Evolutionary conservation across 1,140 invertebrate species (phyloP).

Genomic region (Coboldia fuscipes): DNA sequence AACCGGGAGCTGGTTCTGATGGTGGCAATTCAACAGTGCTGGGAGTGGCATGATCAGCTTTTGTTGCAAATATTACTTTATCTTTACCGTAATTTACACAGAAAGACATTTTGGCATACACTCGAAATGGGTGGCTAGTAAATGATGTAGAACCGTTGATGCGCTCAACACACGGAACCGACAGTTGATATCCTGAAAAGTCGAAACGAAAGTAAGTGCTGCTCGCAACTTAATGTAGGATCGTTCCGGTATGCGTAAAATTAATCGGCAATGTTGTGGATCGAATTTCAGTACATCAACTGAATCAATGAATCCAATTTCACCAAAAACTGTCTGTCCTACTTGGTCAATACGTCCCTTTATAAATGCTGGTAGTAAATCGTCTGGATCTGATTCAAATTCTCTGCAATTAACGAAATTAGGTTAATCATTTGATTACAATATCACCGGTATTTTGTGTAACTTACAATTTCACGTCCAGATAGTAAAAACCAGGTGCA

Average conservation of each 20-base stretch:
- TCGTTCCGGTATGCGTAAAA: constrained; percentile 30
- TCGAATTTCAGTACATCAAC: constrained; percentile 36
- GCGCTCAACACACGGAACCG: constrained; percentile 30
- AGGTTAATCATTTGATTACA: constrained; percentile 2
- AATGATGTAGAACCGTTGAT: constrained; percentile 22
- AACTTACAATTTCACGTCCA: constrained; percentile 23
- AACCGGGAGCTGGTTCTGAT: constrained; percentile 49
- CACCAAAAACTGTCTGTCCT: constrained; percentile 31
- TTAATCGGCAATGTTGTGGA: constrained; percentile 19
- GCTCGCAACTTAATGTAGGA: constrained; percentile 29
- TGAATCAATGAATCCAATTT: constrained; percentile 25
- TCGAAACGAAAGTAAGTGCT: constrained; percentile 28
- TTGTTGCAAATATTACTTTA: constrained; percentile 59
- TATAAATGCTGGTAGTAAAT: constrained; percentile 24
- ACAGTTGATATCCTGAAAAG: constrained; percentile 27
- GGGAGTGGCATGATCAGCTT: constrained; percentile 53
- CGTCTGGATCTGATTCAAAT: constrained; percentile 17
- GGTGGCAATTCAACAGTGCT: constrained; percentile 49
- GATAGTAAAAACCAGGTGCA: constrained; percentile 15
- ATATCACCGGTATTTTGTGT: constrained; percentile 4
- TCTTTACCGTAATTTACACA: constrained; percentile 43
- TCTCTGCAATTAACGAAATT: constrained; percentile 21
- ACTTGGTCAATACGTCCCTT: constrained; percentile 32
- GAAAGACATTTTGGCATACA: constrained; percentile 22
- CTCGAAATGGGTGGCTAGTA: constrained; percentile 3